phyloP scores from a whole-genome alignment of 1,140 invertebrate species.

The Galleria mellonella region DNA sequence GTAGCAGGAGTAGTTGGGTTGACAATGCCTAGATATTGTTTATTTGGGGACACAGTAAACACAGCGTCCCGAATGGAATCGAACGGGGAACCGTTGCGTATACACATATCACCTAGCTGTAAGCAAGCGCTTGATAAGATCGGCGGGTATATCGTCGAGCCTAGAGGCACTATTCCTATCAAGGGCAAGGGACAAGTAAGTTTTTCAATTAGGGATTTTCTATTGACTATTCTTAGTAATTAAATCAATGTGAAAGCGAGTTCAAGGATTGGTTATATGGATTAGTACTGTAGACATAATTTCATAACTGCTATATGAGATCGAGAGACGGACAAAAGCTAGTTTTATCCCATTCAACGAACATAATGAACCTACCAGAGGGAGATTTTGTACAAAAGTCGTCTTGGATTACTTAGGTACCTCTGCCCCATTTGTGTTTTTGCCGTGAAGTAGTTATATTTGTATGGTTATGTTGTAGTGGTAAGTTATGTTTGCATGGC shows the following conservation, averaged over 20 bases:
- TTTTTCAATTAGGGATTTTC: background rate
- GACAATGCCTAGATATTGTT: constrained; percentile 97
- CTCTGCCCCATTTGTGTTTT: too few species aligned
- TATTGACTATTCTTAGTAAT: too few species aligned
- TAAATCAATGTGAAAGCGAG: background rate
- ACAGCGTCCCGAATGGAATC: constrained; percentile 96
- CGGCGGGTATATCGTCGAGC: constrained; percentile 88
- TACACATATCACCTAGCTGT: constrained; percentile 88
- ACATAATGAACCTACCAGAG: too few species aligned
- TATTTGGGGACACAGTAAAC: constrained; percentile 96
- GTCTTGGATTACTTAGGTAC: too few species aligned
- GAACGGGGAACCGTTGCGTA: constrained; percentile 88
- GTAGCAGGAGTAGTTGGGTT: constrained; percentile 96
- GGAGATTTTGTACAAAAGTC: too few species aligned
- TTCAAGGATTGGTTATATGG: background rate
- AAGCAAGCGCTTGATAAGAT: constrained; percentile 83
- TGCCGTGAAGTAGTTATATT: too few species aligned
- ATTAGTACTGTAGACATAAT: background rate
- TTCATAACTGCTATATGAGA: background rate
- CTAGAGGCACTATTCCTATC: constrained; percentile 89
- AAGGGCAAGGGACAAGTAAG: constrained; percentile 91
- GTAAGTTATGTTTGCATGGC: too few species aligned
- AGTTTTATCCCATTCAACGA: too few species aligned
- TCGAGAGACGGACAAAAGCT: background rate
- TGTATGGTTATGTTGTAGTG: too few species aligned